phyloP scores from a whole-genome alignment of 2,888 invertebrate species.

The Rhagium mordax region DNA sequence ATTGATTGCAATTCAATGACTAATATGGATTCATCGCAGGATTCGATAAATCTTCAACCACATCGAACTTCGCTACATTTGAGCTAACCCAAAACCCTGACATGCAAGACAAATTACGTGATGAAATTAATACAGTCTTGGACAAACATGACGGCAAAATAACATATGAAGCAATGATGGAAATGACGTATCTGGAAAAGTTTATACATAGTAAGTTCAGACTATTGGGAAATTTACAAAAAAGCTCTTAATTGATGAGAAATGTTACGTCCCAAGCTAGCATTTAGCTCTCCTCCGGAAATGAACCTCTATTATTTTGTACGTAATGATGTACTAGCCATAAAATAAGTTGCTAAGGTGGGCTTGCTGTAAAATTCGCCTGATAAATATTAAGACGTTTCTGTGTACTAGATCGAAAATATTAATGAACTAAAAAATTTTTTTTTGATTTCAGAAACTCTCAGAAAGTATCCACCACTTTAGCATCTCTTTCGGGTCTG shows the following conservation, averaged over 20 bases:
- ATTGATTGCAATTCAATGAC: constrained; percentile 73
- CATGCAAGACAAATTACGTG: constrained; percentile 46
- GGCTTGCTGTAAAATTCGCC: no score
- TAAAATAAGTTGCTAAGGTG: no score
- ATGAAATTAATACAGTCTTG: constrained; percentile 47
- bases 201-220: constrained; percentile 44
- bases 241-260: no score
- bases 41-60: constrained; percentile 51
- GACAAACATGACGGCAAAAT: constrained; percentile 43
- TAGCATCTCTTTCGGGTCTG: neutral
- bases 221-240: no score
- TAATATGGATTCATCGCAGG: constrained; percentile 66
- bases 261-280: no score
- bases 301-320: no score
- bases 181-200: constrained; percentile 50
- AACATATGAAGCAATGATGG: constrained; percentile 48
- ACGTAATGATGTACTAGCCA: no score
- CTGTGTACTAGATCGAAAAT: no score
- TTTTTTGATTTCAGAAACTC: constrained; percentile 2
- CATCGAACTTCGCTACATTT: constrained; percentile 47
- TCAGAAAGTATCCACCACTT: neutral
- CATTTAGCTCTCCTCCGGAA: no score
- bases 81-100: constrained; percentile 44
- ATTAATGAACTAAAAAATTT: no score
- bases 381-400: no score